Evolutionary conservation across 1,140 invertebrate species (phyloP), one percentile per base, ranked within the genome.

Genomic region (Philaenus spumarius): DNA sequence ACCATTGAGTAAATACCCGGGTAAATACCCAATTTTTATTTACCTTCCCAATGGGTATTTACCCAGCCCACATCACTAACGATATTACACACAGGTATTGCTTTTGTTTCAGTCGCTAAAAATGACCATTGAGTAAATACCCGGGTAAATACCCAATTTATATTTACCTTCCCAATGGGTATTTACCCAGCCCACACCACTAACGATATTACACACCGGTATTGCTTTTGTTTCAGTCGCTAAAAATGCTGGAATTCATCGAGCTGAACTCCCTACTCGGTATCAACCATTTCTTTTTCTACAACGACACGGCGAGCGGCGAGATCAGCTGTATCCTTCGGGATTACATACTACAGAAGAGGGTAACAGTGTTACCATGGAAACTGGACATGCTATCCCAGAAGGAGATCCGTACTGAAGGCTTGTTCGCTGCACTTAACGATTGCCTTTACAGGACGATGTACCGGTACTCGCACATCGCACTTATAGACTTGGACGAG

Each of bases 381-480:
- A 83, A 89, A 67, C 75, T 97, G 43, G 87, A 93, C 52, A 90
- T 97, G 75, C 76, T 85, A 23, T 93, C 90, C 0, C 90, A 95
- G 71, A 84, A 85, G 66, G 92, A 96, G 71, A 95, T 95, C 61
- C 82, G 92, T 60, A 96, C 93, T 0, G 92, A 95, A 71, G 91
- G 90, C 2, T 78, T 94, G 43, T 94, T 96, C 69, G 92, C 90
- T 0, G 90, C 92, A 0, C 80, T 95, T 39, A 95, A 97, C 72
- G 93, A 97, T 75, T 97, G 93, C 71, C 79, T 96, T 35, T 95
- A 95, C 75, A 77, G 93, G 61, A 89, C 86, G 20, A 93, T 95
- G 87, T 86, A 89, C 59, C 76, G 72, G 17, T 90, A 83, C 60
- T 82, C 86, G 37, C 91, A 90, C 72, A 76, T 93, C 12, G 80